These are phyloP conservation scores for Malaclemys terrapin DNA, from an alignment of 2,113 vertebrate species.

Conservation along the genomic window DNA sequence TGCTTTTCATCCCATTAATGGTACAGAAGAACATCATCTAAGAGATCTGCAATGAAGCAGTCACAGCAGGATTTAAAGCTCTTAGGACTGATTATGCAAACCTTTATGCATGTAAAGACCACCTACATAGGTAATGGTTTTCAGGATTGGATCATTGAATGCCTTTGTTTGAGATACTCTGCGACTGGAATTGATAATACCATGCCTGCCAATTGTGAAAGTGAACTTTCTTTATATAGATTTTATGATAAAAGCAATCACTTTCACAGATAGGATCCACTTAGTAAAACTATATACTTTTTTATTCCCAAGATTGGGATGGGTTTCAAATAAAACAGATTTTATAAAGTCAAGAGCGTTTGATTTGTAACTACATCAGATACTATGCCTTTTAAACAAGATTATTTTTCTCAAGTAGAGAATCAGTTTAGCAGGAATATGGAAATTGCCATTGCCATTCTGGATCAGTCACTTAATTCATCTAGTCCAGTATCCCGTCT, in stretches of 20 bases:
- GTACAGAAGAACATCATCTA: neutral
- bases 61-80: neutral
- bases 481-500: neutral
- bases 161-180: neutral
- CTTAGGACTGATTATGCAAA: neutral
- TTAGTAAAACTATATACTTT: neutral
- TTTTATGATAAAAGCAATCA: neutral
- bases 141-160: neutral
- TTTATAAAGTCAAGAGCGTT: neutral
- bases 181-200: neutral
- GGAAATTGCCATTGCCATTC: neutral
- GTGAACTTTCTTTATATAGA: neutral
- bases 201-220: neutral
- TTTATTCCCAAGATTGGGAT: neutral
- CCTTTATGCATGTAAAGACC: neutral
- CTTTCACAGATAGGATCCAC: neutral
- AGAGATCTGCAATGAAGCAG: neutral
- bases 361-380: neutral
- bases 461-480: neutral
- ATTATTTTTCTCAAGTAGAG: neutral
- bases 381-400: neutral
- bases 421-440: neutral
- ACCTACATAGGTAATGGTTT: neutral
- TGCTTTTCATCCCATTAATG: neutral
- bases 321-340: neutral